phyloP scores from a whole-genome alignment of 2,113 vertebrate genomes.

The Crocuta crocuta region DNA sequence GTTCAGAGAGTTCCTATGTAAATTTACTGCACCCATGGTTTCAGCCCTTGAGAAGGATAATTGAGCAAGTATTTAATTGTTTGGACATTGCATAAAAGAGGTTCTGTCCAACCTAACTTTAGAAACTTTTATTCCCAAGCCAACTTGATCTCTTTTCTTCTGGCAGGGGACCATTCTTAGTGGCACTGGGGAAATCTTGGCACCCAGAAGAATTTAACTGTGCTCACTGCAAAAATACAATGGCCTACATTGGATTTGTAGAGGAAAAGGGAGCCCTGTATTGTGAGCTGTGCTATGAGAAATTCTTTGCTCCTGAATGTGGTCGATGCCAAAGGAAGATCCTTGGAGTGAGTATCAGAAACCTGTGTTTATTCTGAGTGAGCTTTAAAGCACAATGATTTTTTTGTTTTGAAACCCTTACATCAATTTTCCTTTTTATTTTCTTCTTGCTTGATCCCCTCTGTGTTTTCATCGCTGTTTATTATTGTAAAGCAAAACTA shows the following conservation, averaged over 20 bases:
- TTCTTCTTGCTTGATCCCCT: conserved; percentile 46
- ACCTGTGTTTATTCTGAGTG: not conserved
- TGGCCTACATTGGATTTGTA: conserved; percentile 95
- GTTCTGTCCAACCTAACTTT: not conserved
- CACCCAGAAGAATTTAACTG: conserved; percentile 98
- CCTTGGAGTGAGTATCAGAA: conserved; percentile 92
- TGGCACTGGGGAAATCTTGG: conserved; percentile 98
- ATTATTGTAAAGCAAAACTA: conserved; percentile 62
- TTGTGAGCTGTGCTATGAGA: conserved; percentile 96
- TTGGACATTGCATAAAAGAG: not conserved
- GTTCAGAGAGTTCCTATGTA: not conserved
- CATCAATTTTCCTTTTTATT: conserved; percentile 30
- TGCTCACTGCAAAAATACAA: conserved; percentile 93
- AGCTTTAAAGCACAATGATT: conserved; percentile 14
- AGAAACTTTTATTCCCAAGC: conserved; percentile 2
- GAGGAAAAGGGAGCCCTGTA: conserved; percentile 95
- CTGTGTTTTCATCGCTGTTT: conserved; percentile 47
- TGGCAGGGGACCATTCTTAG: conserved; percentile 95
- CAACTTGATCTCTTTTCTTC: conserved; percentile 69
- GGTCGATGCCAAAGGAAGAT: conserved; percentile 95
- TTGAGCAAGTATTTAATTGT: not conserved
- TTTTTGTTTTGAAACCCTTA: conserved; percentile 51
- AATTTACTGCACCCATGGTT: not conserved
- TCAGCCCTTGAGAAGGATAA: not conserved
- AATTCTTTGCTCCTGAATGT: conserved; percentile 96